phyloP scores from a whole-genome alignment of 2,797 vertebrate species.

The Jordanella pulchra region DNA sequence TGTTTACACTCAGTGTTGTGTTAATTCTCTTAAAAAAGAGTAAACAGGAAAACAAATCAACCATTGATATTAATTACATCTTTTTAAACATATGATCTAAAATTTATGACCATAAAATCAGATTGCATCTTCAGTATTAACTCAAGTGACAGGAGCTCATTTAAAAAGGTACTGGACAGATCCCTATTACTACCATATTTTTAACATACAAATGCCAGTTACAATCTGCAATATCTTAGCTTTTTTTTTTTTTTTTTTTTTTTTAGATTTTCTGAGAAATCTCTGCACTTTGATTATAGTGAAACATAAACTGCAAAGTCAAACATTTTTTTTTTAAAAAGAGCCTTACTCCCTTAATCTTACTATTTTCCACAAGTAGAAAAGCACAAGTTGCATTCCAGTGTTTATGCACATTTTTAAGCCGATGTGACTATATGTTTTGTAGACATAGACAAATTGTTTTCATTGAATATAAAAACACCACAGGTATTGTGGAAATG shows the following conservation, averaged over 20 bases:
- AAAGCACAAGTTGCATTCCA: background rate
- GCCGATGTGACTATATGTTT: too few species aligned
- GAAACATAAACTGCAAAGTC: slow-evolving; percentile 1
- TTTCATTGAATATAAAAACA: background rate
- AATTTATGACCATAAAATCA: background rate
- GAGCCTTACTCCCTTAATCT: background rate
- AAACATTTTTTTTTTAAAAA: background rate
- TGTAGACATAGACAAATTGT: too few species aligned
- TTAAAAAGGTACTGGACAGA: background rate
- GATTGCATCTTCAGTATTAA: background rate
- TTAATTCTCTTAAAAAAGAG: slow-evolving; percentile 42
- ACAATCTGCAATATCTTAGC: background rate
- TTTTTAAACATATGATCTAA: background rate
- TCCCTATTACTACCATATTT: background rate
- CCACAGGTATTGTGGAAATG: background rate
- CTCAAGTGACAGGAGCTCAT: background rate
- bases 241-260: too few species aligned
- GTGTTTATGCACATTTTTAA: too few species aligned
- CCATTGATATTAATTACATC: slow-evolving; percentile 23
- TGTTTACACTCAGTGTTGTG: slow-evolving; percentile 19
- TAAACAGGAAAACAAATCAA: slow-evolving; percentile 3
- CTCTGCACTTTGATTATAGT: background rate
- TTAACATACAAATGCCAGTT: background rate
- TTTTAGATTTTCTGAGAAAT: too few species aligned
- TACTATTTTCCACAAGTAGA: background rate